Base-by-base conservation (phyloP, 2,797 vertebrate species). In the Discoglossus pictus region DNA sequence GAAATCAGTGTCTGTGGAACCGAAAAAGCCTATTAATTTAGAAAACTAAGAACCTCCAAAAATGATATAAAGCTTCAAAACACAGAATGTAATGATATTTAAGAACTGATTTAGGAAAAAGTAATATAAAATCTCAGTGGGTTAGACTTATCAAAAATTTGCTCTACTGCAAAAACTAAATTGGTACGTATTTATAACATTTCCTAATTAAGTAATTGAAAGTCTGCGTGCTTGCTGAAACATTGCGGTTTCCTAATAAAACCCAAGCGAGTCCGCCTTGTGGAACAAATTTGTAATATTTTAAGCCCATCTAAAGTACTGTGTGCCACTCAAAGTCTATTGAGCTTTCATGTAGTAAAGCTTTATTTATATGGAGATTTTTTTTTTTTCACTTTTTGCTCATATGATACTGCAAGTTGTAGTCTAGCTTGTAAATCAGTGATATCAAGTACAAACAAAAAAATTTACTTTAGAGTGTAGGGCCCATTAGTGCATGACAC, bases 101-200 rank as follows among this genome's bases (percentile, higher is more conserved):
- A 52, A 60, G 25, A 60, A 60, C 46, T 42, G 52, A 68, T 60
- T 60, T 68, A 52, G 9, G 23, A 52, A 58, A 34, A 60, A 58
- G 53, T 58, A 42, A 51, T 43, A 60, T 43, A 18, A 43, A 67
- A 60, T 68, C 25, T 60, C 23, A 50, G 16, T 60, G 46, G 17
- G 16, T 31, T 59, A 31, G 35, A 51, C 54, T 50, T 51, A 60
- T 50, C 42, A 56, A 65, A 66, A 66, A 15, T 58, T 50, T 52
- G 5, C 25, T 24, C 20, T 60, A 16, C 44, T 16, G 55, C 13
- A 24, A 43, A 60, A 43, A 35, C 35, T 23, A 60, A 68, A 52
- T 16, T 36, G 36, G 51, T 55, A 53, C 24, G 39, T 47, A 46
- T 48, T 48, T 18, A 38, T 66, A 25, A 48, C 50, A 53, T 48